A percentile compares a stretch with the other conserved stretches of the same genome.
Conservation (phyloP, 2,113 vertebrate species). For the Plotosus lineatus region DNA sequence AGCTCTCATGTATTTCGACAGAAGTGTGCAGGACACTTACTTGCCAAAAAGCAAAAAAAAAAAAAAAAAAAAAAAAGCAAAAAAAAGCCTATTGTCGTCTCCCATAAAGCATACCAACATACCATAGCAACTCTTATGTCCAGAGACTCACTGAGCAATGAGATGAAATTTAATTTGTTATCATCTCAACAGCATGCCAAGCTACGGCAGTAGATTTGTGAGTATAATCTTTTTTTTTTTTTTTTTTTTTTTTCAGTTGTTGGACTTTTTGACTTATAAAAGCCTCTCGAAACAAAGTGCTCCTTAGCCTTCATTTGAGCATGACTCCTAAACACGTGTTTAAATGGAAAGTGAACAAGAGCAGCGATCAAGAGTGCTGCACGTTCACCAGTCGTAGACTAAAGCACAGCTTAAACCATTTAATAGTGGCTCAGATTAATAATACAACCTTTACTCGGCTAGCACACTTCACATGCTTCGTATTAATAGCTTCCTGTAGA, state of each 20-base stretch:
- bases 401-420: neutral
- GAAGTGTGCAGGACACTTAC: too few species aligned
- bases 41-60: too few species aligned
- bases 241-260: neutral
- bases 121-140: too few species aligned
- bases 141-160: slow-evolving; percentile 19
- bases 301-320: slow-evolving; percentile 20
- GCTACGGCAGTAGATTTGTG: slow-evolving; percentile 63
- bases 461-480: slow-evolving; percentile 11
- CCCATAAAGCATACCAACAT: too few species aligned
- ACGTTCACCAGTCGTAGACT: neutral
- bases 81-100: too few species aligned
- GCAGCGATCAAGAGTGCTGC: neutral
- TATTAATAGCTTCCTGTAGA: slow-evolving; percentile 12
- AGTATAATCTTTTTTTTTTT: slow-evolving; percentile 37
- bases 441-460: neutral
- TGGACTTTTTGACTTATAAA: neutral
- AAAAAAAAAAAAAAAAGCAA: too few species aligned
- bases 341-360: slow-evolving; percentile 15
- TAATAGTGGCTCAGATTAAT: neutral
- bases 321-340: slow-evolving; percentile 23
- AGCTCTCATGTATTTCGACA: too few species aligned
- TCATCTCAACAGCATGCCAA: slow-evolving; percentile 69
- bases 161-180: slow-evolving; percentile 75
- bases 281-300: slow-evolving; percentile 35